Conservation (phyloP, 2,888 invertebrate species). For the Scotopteryx bipunctaria region DNA sequence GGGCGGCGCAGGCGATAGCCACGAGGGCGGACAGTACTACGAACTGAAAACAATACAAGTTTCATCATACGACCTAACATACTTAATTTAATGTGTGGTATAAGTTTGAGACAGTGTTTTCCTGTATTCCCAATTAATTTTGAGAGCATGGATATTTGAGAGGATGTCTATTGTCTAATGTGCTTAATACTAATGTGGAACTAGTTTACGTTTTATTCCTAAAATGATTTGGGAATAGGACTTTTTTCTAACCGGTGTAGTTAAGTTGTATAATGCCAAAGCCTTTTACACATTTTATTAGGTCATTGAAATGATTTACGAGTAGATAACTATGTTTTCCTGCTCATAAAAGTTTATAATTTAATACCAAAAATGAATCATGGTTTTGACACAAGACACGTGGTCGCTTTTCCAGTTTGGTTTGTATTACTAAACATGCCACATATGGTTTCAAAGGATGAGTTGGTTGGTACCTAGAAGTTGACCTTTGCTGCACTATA, state of each 20-base stretch:
- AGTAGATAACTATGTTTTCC: too few relatives aligned
- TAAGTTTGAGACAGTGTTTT: too few relatives aligned
- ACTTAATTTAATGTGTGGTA: neutral
- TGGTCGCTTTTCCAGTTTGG: conserved; percentile 10
- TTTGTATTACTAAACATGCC: conserved; percentile 29
- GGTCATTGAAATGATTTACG: too few relatives aligned
- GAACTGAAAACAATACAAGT: conserved; percentile 55
- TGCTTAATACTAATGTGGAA: too few relatives aligned
- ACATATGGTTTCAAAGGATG: conserved; percentile 32
- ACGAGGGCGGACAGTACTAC: conserved; percentile 64
- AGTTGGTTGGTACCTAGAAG: conserved; percentile 29
- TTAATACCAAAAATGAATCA: neutral
- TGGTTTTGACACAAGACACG: conserved; percentile 9
- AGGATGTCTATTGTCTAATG: too few relatives aligned
- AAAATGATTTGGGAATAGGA: too few relatives aligned
- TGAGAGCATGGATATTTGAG: too few relatives aligned
- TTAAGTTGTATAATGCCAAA: too few relatives aligned
- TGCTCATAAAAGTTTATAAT: neutral
- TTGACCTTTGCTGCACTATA: conserved; percentile 35
- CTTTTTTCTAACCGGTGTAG: too few relatives aligned
- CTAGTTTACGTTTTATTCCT: too few relatives aligned
- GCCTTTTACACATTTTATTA: too few relatives aligned
- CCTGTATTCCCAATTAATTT: too few relatives aligned
- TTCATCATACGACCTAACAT: neutral
- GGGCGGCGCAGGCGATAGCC: conserved; percentile 66